Percentiles rank a stretch among this genome's conserved stretches.
Conservation (phyloP, 1,140 invertebrate genomes). For the Octopus sinensis region DNA sequence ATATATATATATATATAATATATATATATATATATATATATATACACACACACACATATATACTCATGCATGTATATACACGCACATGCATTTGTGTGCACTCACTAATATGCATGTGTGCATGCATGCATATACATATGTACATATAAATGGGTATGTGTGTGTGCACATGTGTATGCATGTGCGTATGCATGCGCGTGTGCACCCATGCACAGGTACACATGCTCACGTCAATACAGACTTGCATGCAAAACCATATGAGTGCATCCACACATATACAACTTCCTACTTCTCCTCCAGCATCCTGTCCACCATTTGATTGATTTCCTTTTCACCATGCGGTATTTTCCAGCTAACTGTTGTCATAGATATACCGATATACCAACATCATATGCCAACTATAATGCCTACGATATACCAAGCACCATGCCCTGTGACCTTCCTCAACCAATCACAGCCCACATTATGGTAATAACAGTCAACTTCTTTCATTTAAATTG, state of each 20-base stretch:
- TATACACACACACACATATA: background rate
- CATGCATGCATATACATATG: background rate
- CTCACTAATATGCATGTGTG: background rate
- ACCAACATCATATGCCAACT: background rate
- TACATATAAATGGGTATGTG: background rate
- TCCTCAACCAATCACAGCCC: background rate
- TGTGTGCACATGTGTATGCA: background rate
- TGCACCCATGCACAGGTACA: background rate
- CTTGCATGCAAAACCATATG: background rate
- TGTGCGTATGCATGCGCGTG: background rate
- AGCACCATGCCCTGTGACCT: background rate
- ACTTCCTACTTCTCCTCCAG: background rate
- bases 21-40: constrained; percentile 18
- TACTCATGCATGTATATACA: constrained; percentile 4
- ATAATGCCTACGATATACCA: background rate
- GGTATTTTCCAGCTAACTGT: background rate
- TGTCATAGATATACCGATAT: background rate
- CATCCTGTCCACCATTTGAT: background rate
- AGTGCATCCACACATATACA: background rate
- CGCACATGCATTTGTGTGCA: background rate
- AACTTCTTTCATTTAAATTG: no score
- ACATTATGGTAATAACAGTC: no score
- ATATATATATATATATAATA: no score
- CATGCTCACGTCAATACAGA: background rate
- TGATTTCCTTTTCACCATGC: background rate